Evolutionary conservation across 2,113 vertebrate genomes (phyloP), one percentile per base, ranked within the genome.

Genomic region (Raja brachyura): DNA sequence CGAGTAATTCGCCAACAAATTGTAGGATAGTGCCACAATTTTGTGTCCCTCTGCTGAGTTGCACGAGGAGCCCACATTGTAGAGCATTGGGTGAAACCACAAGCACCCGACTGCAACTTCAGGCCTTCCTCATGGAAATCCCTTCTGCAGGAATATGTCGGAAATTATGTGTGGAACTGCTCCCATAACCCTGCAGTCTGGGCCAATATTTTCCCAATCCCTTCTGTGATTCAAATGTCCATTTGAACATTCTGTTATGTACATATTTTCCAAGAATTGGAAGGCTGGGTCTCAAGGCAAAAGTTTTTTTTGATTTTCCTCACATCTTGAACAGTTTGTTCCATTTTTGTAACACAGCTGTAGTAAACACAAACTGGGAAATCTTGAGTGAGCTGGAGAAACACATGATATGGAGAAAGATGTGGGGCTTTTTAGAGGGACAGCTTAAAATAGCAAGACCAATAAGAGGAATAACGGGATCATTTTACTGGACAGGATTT

Each of bases 281-380:
- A 14, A 88, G 61, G 28, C 61, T 88, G 28, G 28, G 59, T 88
- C 59, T 88, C 83, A 88, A 88, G 83, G 59, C 83, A 88, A 88
- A 31, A 63, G 25, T 11, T 88, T 63, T n/a, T 88, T 63, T 31
- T 88, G 13, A 88, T 63, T 88, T 66, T n/a, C 56, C 59, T 66
- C 14, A 88, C 83, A 88, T 88, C 59, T 88, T 88, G 83, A 88
- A 88, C 83, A 88, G 83, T 88, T 88, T 88, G 83, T 88, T 88
- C 83, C 54, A 31, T 63, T 86, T 86, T 88, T 63, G 28, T 66
- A 63, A 1, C 83, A 31, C 61, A n/a, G 83, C 59, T 88, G 59
- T 88, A 88, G 83, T 88, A 88, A 88, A 61, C 28, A 88, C n/a
- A 63, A 66, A 14, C 59, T 88, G n/a, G 83, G 59, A 88, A 88